phyloP scores from a whole-genome alignment of 2,113 vertebrate genomes.

The Prunella himalayana region DNA sequence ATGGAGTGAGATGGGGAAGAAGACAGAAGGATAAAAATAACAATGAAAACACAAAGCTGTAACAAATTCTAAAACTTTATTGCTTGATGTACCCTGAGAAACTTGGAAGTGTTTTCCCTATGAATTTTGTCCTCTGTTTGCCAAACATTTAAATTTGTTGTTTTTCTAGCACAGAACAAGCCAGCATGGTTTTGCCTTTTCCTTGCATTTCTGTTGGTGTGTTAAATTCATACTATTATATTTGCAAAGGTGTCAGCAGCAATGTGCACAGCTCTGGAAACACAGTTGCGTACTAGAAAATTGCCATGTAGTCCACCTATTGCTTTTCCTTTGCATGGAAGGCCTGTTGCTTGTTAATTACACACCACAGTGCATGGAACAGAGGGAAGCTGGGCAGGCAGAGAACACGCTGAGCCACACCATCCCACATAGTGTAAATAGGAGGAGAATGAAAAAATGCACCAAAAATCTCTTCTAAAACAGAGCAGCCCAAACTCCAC shows the following conservation, averaged over 20 bases:
- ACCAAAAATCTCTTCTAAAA: background rate
- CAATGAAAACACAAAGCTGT: background rate
- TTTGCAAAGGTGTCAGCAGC: constrained; percentile 36
- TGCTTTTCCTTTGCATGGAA: constrained; percentile 33
- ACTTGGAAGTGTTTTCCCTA: constrained; percentile 5
- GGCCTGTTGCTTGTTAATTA: constrained; percentile 32
- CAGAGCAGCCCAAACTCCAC: background rate
- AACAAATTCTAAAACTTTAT: constrained; percentile 49
- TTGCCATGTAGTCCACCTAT: constrained; percentile 40
- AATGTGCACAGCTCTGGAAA: constrained; percentile 58
- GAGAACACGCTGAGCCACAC: background rate
- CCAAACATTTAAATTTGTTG: constrained; percentile 59
- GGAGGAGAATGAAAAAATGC: background rate
- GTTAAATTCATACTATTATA: constrained; percentile 39
- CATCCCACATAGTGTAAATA: background rate
- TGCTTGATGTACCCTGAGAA: constrained; percentile 31
- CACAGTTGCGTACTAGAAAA: constrained; percentile 33
- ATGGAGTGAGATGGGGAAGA: background rate
- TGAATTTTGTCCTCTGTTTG: constrained; percentile 39
- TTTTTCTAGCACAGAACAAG: constrained; percentile 29
- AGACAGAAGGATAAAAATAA: constrained; percentile 29
- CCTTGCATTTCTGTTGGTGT: constrained; percentile 7
- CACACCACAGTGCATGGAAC: constrained; percentile 27
- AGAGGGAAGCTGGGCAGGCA: constrained; percentile 24
- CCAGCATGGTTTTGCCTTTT: constrained; percentile 36